Evolutionary conservation across 1,140 invertebrate species (phyloP).

Genomic region (Melanaphis sacchari): DNA sequence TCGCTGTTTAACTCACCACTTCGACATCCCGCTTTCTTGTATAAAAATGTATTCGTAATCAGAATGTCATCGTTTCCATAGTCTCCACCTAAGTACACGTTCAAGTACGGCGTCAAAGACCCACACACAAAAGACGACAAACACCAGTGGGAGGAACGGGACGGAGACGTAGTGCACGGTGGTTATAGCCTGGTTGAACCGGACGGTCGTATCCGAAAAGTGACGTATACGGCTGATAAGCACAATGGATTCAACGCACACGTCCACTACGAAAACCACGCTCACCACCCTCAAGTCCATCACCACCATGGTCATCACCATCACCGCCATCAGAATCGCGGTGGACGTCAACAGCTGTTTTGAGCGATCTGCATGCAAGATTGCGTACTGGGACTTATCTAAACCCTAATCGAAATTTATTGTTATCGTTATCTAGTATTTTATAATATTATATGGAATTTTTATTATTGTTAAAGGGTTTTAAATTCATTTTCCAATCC

Average conservation of each 20-base stretch:
- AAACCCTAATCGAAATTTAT: background rate
- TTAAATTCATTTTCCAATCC: background rate
- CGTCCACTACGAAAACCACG: constrained; percentile 66
- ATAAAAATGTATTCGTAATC: background rate
- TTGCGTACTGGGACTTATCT: background rate
- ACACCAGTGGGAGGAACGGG: constrained; percentile 68
- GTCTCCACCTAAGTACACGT: constrained; percentile 64
- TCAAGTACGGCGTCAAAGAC: constrained; percentile 68
- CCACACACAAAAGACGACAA: constrained; percentile 70
- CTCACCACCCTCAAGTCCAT: background rate
- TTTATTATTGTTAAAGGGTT: background rate
- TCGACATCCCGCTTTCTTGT: background rate
- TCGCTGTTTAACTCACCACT: background rate
- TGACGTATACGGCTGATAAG: constrained; percentile 71
- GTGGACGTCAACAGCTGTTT: constrained; percentile 8
- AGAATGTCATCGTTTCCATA: background rate
- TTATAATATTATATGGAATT: background rate
- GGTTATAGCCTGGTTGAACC: constrained; percentile 64
- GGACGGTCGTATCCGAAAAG: constrained; percentile 68
- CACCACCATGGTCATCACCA: background rate
- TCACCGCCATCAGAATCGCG: background rate
- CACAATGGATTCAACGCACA: constrained; percentile 73
- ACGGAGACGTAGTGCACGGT: constrained; percentile 68
- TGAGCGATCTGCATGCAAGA: background rate
- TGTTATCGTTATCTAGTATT: background rate